Evolutionary conservation across 2,113 vertebrate species (phyloP), one percentile per base, ranked within the genome.

Genomic region (Calyptommatus sinebrachiatus): DNA sequence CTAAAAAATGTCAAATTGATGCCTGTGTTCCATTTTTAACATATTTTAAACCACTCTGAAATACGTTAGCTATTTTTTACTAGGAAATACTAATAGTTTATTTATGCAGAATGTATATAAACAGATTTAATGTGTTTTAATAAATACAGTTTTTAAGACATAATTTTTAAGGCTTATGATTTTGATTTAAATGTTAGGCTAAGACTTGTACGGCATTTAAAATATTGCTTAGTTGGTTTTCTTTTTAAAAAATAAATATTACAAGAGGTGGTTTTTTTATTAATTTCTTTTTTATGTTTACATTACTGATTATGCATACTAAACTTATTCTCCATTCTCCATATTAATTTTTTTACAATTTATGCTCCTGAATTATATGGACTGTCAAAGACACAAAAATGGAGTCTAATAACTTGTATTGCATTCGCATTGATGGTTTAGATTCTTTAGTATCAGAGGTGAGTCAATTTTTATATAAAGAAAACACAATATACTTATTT

Each of bases 361-460:
- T 77, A 6, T 61, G 0, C 21, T 83, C 16, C n/a, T 85, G 93
- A 92, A 90, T 82, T n/a, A 57, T 0, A 8, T 88, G 90, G 76
- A 69, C 6, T 48, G 4, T 1, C 22, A 82, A 91, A 7, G 66
- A 45, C 63, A 62, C 60, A 35, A 60, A 7, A 61, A 85, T 45
- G 84, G 75, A 61, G 4, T 71, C 63, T 31, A 79, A 79, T 3
- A 78, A 83, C 63, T n/a, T 22, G 8, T 85, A 83, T 67, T 77
- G 83, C 77, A 11, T 92, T 53, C 63, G 2, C 6, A 83, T 86
- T 65, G 89, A 82, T 66, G 67, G 73, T 79, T 82, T 88, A 10
- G 73, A 88, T 77, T 77, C 89, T 45, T 86, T 88, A 0, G 89
- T 92, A 46, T 86, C 87, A 50, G 89, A 94, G 92, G 94, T 95